Base-by-base conservation (phyloP, 2,113 vertebrate species). In the Neofelis nebulosa region DNA sequence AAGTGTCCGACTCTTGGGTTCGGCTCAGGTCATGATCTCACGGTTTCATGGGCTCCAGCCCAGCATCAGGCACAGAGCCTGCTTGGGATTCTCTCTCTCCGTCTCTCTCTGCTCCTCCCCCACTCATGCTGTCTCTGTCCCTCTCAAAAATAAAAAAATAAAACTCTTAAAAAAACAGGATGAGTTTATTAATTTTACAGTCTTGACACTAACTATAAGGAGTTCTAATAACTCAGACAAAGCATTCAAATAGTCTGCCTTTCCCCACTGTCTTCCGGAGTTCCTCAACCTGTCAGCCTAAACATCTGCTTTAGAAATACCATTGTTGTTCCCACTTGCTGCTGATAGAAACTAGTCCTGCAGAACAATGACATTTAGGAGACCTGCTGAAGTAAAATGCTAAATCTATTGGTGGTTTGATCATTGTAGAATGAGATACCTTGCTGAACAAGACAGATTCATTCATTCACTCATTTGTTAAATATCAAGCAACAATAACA, bases 161-260 rank as follows among this genome's bases (percentile, higher is more conserved):
- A 61, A 61, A 61, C 57, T 61, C 25, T 3, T 2, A 61, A 57
- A 57, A 89, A 76, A 94, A 31, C 61, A 85, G 29, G 27, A 19
- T 41, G 36, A 89, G 69, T 93, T 55, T 84, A 84, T 66, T 91
- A 89, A 33, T 96, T 84, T 74, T 73, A 95, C 3, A 19, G 71
- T 57, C 71, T 80, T 91, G 68, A 80, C 71, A 81, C 63, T 96
- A 93, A 61, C 65, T 93, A 71, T 38, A 88, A 68, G 33, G 68
- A 87, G 29, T 87, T 96, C 25, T 68, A 90, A 27, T 50, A 88
- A 76, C 27, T 79, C 48, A 80, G 65, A 65, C 38, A 80, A 82
- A 69, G 19, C 25, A 88, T 68, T 94, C 23, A n/a, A 85, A 36
- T 21, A 27, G 29, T 57, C 87, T 65, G 63, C 55, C 50, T 91